These are phyloP conservation scores for Phataginus tetradactyla DNA, from an alignment of 2,797 vertebrate genomes.

Conservation along the genomic window DNA sequence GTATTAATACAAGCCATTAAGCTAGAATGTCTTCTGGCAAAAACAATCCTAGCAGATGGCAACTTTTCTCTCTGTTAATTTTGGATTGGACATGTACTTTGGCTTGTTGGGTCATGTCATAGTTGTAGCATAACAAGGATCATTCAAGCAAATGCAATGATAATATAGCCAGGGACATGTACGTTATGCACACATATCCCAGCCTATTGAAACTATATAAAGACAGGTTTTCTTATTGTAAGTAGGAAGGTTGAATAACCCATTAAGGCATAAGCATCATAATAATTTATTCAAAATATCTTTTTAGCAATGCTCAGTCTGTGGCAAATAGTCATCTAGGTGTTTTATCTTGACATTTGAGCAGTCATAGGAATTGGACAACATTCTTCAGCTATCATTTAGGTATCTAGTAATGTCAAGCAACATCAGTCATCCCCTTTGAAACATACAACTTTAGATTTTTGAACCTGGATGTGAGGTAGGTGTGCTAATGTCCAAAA, in stretches of 20 bases:
- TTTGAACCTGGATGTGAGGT: neutral
- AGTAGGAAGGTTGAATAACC: conserved; percentile 14
- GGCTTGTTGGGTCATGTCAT: conserved; percentile 83
- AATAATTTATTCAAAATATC: neutral
- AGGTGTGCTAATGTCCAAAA: neutral
- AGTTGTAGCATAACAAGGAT: conserved; percentile 79
- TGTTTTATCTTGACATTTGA: neutral
- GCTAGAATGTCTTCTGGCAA: conserved; percentile 82
- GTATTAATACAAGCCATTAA: conserved; percentile 83
- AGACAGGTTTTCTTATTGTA: conserved; percentile 56
- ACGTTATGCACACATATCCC: conserved; percentile 47
- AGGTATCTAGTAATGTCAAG: neutral
- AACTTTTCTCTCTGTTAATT: conserved; percentile 85
- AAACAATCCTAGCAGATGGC: conserved; percentile 84
- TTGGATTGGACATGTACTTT: conserved; percentile 84
- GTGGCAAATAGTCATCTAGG: neutral
- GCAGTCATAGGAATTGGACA: neutral
- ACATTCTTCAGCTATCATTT: neutral
- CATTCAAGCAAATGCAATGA: conserved; percentile 74
- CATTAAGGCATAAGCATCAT: neutral
- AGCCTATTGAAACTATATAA: conserved; percentile 46
- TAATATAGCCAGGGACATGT: conserved; percentile 25
- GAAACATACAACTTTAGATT: neutral
- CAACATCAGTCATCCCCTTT: too few relatives aligned
- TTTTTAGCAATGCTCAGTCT: conserved; percentile 11